These are phyloP conservation scores for Casuarius casuarius DNA, from an alignment of 2,113 vertebrate genomes.

Conservation along the genomic window DNA sequence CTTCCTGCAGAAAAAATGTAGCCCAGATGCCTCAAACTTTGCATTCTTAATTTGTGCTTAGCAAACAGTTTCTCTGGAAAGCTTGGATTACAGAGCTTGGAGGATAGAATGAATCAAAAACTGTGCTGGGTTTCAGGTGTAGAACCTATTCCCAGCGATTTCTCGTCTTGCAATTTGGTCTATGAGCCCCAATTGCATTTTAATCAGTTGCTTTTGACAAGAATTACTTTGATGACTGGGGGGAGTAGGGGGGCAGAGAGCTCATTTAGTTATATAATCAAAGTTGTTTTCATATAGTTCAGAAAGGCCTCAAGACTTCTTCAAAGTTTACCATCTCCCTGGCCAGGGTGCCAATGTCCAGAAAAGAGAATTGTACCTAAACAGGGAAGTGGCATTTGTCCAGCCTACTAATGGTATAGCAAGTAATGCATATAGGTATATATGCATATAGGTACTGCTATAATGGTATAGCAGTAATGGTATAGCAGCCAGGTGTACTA, in stretches of 20 bases:
- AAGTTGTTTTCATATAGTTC: not conserved
- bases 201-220: not conserved
- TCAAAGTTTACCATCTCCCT: not conserved
- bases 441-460: no score
- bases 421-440: no score
- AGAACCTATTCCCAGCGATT: not conserved
- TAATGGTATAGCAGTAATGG: no score
- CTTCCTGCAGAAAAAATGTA: not conserved
- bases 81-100: not conserved
- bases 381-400: not conserved
- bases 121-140: not conserved
- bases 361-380: not conserved
- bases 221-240: not conserved
- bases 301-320: not conserved
- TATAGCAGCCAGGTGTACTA: not conserved
- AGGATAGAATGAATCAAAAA: constrained; percentile 6
- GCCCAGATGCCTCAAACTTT: not conserved
- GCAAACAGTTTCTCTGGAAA: not conserved
- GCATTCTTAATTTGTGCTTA: not conserved
- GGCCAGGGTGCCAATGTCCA: not conserved
- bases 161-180: not conserved
- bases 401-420: not conserved
- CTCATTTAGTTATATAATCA: not conserved
- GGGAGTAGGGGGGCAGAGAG: no score
- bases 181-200: not conserved